Conservation (phyloP, 2,888 invertebrate species). For the Agrilus cyanescens region DNA sequence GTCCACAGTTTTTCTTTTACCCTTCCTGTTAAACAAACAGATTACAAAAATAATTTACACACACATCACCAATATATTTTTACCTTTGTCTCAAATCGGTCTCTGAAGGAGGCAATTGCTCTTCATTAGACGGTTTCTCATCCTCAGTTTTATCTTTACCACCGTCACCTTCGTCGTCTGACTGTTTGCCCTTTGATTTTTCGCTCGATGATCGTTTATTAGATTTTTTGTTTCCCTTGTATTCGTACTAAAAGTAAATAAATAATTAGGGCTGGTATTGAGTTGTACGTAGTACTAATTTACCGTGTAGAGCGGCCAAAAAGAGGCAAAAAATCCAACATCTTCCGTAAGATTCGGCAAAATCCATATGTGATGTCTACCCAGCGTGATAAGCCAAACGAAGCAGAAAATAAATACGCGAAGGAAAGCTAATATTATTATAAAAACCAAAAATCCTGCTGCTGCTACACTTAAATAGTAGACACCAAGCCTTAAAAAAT, state of each 20-base stretch:
- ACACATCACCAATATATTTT: neutral
- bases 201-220: conserved; percentile 51
- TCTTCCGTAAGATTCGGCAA: conserved; percentile 99
- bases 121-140: conserved; percentile 29
- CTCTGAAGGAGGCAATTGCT: conserved; percentile 18
- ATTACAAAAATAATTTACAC: neutral
- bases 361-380: conserved; percentile 92
- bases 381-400: conserved; percentile 78
- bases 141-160: conserved; percentile 32
- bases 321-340: conserved; percentile 96
- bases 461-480: conserved; percentile 94
- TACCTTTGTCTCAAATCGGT: conserved; percentile 7
- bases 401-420: conserved; percentile 84
- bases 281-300: conserved; percentile 11
- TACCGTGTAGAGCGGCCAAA: conserved; percentile 92
- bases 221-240: conserved; percentile 51
- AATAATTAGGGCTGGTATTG: neutral
- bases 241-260: conserved; percentile 57
- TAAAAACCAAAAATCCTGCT: conserved; percentile 88
- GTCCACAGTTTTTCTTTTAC: neutral
- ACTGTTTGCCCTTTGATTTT: conserved; percentile 69
- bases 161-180: conserved; percentile 58
- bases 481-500: conserved; percentile 86
- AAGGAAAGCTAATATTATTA: conserved; percentile 79
- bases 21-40: neutral